These are phyloP conservation scores for Meloidogyne hapla DNA, from an alignment of 1,140 invertebrate genomes.

Conservation along the genomic window DNA sequence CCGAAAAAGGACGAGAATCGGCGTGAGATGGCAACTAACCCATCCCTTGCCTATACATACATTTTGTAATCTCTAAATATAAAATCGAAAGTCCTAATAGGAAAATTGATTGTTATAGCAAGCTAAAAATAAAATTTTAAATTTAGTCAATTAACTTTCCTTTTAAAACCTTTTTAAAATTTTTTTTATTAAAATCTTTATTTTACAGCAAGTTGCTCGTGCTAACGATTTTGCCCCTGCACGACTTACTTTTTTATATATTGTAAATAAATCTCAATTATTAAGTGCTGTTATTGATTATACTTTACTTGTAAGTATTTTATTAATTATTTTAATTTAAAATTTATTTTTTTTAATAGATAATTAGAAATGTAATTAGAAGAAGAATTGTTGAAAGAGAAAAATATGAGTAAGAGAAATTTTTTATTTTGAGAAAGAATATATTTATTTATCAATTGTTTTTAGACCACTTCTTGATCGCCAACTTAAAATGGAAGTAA, in stretches of 20 bases:
- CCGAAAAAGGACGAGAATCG: too few relatives aligned
- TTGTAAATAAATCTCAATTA: slow-evolving; percentile 25
- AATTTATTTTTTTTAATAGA: slow-evolving; percentile 6
- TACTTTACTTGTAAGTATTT: slow-evolving; percentile 19
- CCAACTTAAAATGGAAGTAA: slow-evolving; percentile 42
- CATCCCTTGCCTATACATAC: too few relatives aligned
- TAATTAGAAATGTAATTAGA: slow-evolving; percentile 37
- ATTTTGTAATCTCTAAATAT: too few relatives aligned
- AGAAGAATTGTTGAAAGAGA: slow-evolving; percentile 35
- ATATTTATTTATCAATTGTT: background rate
- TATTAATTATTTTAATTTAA: background rate
- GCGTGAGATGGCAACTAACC: too few relatives aligned
- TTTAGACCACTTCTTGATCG: slow-evolving; percentile 34
- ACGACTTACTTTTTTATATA: slow-evolving; percentile 31
- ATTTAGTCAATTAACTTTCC: background rate
- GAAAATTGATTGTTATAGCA: too few relatives aligned
- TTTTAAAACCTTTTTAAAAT: too few relatives aligned
- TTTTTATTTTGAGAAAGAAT: background rate
- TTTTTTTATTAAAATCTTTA: slow-evolving; percentile 11
- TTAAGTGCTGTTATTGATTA: slow-evolving; percentile 35
- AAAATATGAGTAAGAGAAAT: slow-evolving; percentile 28
- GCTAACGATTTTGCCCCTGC: slow-evolving; percentile 43
- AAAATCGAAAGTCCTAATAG: too few relatives aligned
- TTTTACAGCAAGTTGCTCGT: slow-evolving; percentile 31
- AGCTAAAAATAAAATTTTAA: background rate